Evolutionary conservation across 1,140 invertebrate genomes (phyloP).

Genomic region (Zaprionus camerounensis): DNA sequence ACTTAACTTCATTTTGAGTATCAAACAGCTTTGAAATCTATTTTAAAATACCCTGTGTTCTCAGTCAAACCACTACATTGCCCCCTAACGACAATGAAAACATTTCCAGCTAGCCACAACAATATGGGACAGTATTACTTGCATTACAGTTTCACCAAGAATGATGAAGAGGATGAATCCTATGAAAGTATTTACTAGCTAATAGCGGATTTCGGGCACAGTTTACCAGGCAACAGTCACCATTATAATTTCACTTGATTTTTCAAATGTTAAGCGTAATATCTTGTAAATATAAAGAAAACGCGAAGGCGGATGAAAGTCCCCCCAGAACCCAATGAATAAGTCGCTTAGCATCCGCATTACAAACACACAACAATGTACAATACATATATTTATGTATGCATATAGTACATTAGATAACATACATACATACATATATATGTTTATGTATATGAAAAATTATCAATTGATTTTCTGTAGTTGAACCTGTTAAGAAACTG

Average conservation of each 20-base stretch:
- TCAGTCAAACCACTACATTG: background rate
- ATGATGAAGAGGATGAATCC: constrained; percentile 17
- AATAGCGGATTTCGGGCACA: background rate
- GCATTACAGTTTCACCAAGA: constrained; percentile 25
- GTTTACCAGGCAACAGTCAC: background rate
- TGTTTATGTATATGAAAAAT: constrained; percentile 66
- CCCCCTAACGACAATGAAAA: constrained; percentile 7
- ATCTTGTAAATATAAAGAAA: constrained; percentile 50
- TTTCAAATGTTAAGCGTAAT: constrained; percentile 38
- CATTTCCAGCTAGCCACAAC: constrained; percentile 34
- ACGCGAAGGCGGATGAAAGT: constrained; percentile 75
- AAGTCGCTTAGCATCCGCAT: constrained; percentile 40
- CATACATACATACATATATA: constrained; percentile 61
- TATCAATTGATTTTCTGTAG: constrained; percentile 74
- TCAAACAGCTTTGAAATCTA: constrained; percentile 33
- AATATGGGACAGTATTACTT: constrained; percentile 56
- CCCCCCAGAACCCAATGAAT: constrained; percentile 59
- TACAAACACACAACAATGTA: constrained; percentile 46
- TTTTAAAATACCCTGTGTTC: background rate
- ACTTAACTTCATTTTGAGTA: constrained; percentile 51
- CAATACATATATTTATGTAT: constrained; percentile 49
- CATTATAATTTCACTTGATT: constrained; percentile 20
- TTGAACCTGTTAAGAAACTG: constrained; percentile 52
- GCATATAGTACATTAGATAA: constrained; percentile 39
- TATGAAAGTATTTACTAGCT: constrained; percentile 26